Conservation (phyloP, 2,113 vertebrate species). For the Actenoides hombroni region DNA sequence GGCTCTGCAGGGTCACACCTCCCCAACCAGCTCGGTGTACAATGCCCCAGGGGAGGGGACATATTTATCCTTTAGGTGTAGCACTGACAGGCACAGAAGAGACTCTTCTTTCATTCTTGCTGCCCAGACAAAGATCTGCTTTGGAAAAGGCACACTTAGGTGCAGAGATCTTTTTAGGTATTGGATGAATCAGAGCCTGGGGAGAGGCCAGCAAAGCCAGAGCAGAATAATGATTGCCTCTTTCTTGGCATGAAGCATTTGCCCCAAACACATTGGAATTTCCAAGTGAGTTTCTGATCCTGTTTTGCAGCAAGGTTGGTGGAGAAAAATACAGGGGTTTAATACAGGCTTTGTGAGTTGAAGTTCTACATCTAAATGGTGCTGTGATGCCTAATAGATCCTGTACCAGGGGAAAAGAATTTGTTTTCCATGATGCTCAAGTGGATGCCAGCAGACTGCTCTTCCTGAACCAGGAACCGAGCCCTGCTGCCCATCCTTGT, state of each 20-base stretch:
- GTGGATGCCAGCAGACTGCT: neutral
- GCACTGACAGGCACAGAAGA: neutral
- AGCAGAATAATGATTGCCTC: neutral
- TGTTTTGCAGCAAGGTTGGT: neutral
- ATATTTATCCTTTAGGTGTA: neutral
- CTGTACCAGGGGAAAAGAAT: neutral
- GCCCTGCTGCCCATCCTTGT: rapidly evolving
- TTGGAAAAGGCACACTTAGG: neutral
- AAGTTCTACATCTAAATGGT: neutral
- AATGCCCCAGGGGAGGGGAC: neutral
- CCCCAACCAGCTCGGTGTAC: neutral
- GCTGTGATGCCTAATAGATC: neutral
- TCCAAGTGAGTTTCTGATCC: neutral
- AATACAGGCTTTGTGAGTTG: neutral
- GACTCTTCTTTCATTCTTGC: neutral
- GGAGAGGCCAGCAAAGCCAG: neutral
- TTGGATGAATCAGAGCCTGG: neutral
- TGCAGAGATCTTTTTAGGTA: neutral
- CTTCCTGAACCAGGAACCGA: neutral
- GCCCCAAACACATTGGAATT: neutral
- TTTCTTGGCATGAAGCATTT: neutral
- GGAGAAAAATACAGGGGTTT: neutral
- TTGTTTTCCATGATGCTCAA: neutral
- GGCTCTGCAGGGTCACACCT: neutral
- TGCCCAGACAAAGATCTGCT: neutral